Base-by-base conservation (phyloP, 2,113 vertebrate genomes). In the Gobio gobio region DNA sequence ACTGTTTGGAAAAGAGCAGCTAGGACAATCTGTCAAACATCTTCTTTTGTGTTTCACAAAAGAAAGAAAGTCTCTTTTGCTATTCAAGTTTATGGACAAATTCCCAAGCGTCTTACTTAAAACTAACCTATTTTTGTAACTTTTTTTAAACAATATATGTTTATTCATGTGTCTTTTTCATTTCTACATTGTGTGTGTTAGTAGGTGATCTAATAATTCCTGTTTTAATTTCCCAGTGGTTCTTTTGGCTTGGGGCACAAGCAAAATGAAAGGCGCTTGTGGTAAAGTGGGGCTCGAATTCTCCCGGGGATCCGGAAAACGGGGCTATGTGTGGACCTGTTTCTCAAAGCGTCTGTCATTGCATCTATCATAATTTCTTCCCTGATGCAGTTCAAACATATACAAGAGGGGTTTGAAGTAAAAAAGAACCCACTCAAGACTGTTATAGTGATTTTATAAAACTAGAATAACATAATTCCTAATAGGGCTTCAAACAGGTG, bases 191-290 rank as follows among this genome's bases (percentile, higher is more conserved):
- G 85, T 78, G 86, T 73, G 81, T 85, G 2, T 49, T 64, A 47
- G 40, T 64, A 64, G 29, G 58, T 88, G 86, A 93, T 91, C 91
- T 92, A 92, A 91, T 91, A 90, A 92, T 91, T 91, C 89, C 87
- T 86, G 92, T 91, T 92, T 92, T 94, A 93, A 94, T 95, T 95
- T 95, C 94, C 94, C 94, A 92, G 90, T 87, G 92, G 94, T 93
- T 92, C 88, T 81, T 93, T 91, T 94, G 91, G 92, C 93, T 92
- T 10, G 51, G 90, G 91, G 92, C 92, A 83, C 84, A 84, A 61
- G 82, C 56, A 75, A 90, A 93, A 92, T 90, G 89, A 88, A 91
- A 93, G 91, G 91, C 88, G 86, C 87, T 88, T 91, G 88, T 88
- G 87, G 86, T 93, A 86, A 94, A 95, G 90, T 94, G 92, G 93